Base-by-base conservation (phyloP, 2,888 invertebrate species). In the Latrodectus elegans region DNA sequence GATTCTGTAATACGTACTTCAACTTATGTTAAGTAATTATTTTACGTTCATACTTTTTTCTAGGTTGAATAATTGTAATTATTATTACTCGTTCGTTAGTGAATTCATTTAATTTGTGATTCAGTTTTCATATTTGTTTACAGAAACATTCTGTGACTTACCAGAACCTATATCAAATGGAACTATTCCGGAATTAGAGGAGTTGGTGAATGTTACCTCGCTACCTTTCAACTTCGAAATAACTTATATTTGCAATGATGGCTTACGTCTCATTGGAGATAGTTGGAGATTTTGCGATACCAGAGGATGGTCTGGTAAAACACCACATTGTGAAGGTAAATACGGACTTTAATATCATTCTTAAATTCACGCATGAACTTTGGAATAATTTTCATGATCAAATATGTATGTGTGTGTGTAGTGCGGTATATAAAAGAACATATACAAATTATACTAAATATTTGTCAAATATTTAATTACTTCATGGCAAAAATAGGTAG, bases 321-420 rank as follows among this genome's bases (percentile, higher is more conserved):
- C 15, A 14, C 88, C 84, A 2, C 14, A 26, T 12, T 88, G 88
- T 67, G 84, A 88, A 88, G 79, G 88, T 88, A 76, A 70, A 38
- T 38, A 38, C 0, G 38, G 38, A 38, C 38, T 38, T 38, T 1
- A 38, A 38, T 38, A 38, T 38, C 4, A 38, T 38, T 38, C 6
- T 1, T 0, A 38, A 38, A 38, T 38, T 38, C 38, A 38, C 3
- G 4, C 38, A 38, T 38, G 38, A 6, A 38, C 38, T 38, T 38
- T 38, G 4, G 22, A 38, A 38, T 38, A 38, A 38, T 38, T 38
- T 38, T 38, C 38, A 38, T 38, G 6, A 38, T 38, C 38, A 38
- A 6, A 38, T 38, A 4, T 38, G 38, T 6, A 6, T 6, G 38
- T 6, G 38, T 4, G 38, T 38, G 38, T 38, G 38, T 38, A 6